Base-by-base conservation (phyloP, 2,888 invertebrate genomes). In the Julus scanicus region DNA sequence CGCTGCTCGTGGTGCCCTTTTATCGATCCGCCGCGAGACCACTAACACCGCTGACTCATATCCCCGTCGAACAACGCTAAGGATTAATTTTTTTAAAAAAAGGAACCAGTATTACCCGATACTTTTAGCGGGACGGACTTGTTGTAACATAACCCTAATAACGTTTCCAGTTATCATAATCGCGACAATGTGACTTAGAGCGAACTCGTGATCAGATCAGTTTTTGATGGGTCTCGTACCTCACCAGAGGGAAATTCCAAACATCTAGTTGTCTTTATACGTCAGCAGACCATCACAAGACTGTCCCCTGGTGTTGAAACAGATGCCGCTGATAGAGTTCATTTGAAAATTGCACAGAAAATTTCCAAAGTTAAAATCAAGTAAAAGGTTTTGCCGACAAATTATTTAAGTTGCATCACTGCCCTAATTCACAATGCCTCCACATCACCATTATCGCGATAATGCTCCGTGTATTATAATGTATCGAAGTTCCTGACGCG, bases 391-490 rank as follows among this genome's bases (percentile, higher is more conserved):
- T 37, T 13, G 37, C 37, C 29, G 37, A 80, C 3, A 11, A 37
- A 29, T 29, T 80, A 13, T 80, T 80, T 80, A 37, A 80, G 9
- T 80, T 37, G 80, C 13, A 80, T 80, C 80, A 80, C 80, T 80
- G 80, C 80, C 53, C 80, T 13, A 29, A 29, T 29, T 80, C 37
- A 37, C 29, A 6, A 29, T 37, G 37, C 37, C 80, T 29, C 13
- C 37, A 37, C 80, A 37, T 80, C 37, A 20, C 11, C 63, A 71
- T 71, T 80, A 37, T 29, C 80, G 20, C 37, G 37, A 80, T 13
- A 29, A 37, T 80, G 80, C 37, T 80, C 80, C 37, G 80, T 80
- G 37, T 80, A 80, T 80, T 80, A 80, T 80, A 80, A 37, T 71
- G 17, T 71, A 20, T 80, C 37, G 20, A 71, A 80, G 80, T 80